These are phyloP conservation scores for Hybognathus amarus DNA, from an alignment of 2,797 vertebrate genomes.

Conservation along the genomic window DNA sequence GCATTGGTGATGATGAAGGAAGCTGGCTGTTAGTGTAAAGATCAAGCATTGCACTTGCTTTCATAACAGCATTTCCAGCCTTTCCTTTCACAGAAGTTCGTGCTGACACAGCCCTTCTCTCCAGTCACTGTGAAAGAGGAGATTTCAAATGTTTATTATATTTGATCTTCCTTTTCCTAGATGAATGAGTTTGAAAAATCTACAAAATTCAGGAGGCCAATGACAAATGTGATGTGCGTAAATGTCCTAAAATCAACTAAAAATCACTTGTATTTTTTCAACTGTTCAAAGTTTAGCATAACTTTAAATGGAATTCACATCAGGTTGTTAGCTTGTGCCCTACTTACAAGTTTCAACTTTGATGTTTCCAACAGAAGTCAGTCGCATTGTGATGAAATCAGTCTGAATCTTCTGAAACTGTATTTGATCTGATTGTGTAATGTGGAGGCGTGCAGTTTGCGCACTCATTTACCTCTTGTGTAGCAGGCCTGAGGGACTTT, in stretches of 20 bases:
- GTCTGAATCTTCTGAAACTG: neutral
- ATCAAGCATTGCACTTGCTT: conserved; percentile 67
- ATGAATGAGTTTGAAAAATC: neutral
- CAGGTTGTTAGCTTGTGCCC: neutral
- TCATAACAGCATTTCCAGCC: conserved; percentile 71
- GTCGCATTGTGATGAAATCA: neutral
- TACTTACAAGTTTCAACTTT: neutral
- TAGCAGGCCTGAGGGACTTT: conserved; percentile 72
- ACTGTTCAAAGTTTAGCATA: neutral
- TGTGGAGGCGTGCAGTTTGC: neutral
- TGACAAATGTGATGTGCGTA: neutral
- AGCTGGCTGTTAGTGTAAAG: neutral
- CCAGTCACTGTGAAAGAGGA: conserved; percentile 59
- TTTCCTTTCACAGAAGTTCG: conserved; percentile 51
- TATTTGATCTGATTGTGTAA: conserved; percentile 5
- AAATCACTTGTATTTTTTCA: neutral
- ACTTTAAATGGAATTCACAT: neutral
- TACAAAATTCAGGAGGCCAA: neutral
- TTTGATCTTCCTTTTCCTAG: neutral
- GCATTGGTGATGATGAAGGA: neutral
- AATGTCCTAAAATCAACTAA: neutral
- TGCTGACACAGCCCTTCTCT: conserved; percentile 71
- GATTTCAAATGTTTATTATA: neutral
- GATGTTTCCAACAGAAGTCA: neutral
- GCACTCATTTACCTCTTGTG: conserved; percentile 65